phyloP scores from a whole-genome alignment of 2,888 invertebrate genomes.

The Galerucella nymphaeae region DNA sequence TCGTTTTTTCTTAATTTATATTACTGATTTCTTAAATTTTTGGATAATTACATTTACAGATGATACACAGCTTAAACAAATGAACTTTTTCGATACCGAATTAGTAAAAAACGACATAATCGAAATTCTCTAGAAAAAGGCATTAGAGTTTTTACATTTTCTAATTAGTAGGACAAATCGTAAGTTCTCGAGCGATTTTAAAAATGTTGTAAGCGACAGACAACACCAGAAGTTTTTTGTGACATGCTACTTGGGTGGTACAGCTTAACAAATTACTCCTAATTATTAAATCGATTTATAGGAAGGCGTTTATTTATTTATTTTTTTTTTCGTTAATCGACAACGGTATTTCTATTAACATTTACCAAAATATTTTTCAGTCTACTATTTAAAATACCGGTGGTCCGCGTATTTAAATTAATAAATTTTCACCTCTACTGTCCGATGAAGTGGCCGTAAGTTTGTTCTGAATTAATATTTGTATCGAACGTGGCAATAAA shows the following conservation, averaged over 20 bases:
- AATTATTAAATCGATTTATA: constrained; percentile 28
- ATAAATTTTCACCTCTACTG: constrained; percentile 32
- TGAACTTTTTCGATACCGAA: neutral
- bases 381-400: constrained; percentile 17
- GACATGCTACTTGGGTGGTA: constrained; percentile 33
- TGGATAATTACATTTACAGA: no score
- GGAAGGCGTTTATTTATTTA: constrained; percentile 23
- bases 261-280: constrained; percentile 25
- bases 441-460: constrained; percentile 25
- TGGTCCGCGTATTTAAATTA: constrained; percentile 32
- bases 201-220: constrained; percentile 13
- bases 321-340: neutral
- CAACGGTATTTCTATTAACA: constrained; percentile 27
- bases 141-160: neutral
- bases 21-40: no score
- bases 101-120: neutral
- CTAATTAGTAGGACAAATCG: constrained; percentile 14
- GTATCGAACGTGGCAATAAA: constrained; percentile 7
- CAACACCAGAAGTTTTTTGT: constrained; percentile 10
- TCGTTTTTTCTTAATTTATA: no score
- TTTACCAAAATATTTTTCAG: constrained; percentile 20
- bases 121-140: neutral
- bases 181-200: neutral
- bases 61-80: no score
- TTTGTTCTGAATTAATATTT: constrained; percentile 27